Conservation (phyloP, 2,888 invertebrate genomes). For the Germaria angustata region DNA sequence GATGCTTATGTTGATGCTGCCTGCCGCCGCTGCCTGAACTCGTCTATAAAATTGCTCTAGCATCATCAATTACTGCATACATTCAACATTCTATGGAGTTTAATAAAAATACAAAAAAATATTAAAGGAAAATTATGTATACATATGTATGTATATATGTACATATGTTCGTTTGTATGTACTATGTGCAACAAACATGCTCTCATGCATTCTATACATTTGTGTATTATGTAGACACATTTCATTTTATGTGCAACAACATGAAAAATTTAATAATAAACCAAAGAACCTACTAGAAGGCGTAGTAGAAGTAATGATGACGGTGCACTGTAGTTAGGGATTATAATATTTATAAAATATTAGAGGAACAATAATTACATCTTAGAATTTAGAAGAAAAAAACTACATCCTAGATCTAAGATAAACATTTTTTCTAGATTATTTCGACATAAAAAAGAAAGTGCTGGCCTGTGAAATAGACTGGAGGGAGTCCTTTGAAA, state of each 20-base stretch:
- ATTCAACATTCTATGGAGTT: slow-evolving; percentile 36
- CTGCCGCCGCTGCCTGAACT: slow-evolving; percentile 47
- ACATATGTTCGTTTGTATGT: too few relatives aligned
- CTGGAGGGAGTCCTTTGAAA: too few relatives aligned
- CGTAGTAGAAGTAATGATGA: slow-evolving; percentile 24
- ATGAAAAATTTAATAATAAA: slow-evolving; percentile 30
- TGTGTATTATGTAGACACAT: slow-evolving; percentile 56
- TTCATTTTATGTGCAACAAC: slow-evolving; percentile 50
- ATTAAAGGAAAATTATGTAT: slow-evolving; percentile 3
- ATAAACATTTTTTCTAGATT: too few relatives aligned
- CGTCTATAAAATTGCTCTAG: slow-evolving; percentile 61
- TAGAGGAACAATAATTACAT: too few relatives aligned
- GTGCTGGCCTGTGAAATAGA: too few relatives aligned
- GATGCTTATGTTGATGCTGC: slow-evolving; percentile 10
- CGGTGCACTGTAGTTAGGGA: slow-evolving; percentile 17
- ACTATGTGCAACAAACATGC: not conserved
- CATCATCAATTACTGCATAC: slow-evolving; percentile 64
- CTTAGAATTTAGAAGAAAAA: too few relatives aligned
- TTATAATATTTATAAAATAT: not conserved
- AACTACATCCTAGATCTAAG: too few relatives aligned
- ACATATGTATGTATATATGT: too few relatives aligned
- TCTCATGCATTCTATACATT: slow-evolving; percentile 46
- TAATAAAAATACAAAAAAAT: slow-evolving; percentile 9
- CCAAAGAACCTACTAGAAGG: slow-evolving; percentile 3
- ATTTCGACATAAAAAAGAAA: too few relatives aligned